Evolutionary conservation across 2,888 invertebrate genomes (phyloP).

Genomic region (Omphaloscelis lunosa): DNA sequence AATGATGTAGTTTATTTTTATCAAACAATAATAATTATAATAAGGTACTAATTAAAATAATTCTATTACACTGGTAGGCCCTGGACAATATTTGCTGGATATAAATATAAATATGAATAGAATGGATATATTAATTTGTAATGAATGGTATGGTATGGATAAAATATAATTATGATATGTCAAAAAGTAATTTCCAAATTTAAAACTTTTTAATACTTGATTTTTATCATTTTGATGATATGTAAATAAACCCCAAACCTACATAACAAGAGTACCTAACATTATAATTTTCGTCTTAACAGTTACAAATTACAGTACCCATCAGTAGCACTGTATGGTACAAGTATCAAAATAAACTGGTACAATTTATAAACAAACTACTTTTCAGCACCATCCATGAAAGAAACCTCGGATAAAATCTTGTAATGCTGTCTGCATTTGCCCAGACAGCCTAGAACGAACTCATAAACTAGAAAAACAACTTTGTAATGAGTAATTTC

Average conservation of each 20-base stretch:
- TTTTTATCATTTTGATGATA: not conserved
- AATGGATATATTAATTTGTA: not conserved
- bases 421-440: slow-evolving; percentile 19
- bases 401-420: slow-evolving; percentile 45
- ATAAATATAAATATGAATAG: not conserved
- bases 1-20: not conserved
- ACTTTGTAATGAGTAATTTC: slow-evolving; percentile 67
- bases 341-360: slow-evolving; percentile 56
- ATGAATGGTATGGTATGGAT: not conserved
- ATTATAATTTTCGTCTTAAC: not conserved
- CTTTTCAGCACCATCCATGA: slow-evolving; percentile 38
- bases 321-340: slow-evolving; percentile 7
- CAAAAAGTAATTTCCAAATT: not conserved
- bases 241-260: not conserved
- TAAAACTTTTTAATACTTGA: not conserved
- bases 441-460: slow-evolving; percentile 37
- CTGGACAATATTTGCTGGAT: not conserved
- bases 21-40: not conserved
- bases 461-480: slow-evolving; percentile 59
- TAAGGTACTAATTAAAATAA: not conserved
- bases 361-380: slow-evolving; percentile 53
- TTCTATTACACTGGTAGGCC: not conserved
- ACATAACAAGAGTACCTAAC: no score
- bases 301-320: slow-evolving; percentile 10
- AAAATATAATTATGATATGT: not conserved